These are phyloP conservation scores for Homarus gammarus DNA, from an alignment of 2,888 invertebrate genomes.

Conservation along the genomic window DNA sequence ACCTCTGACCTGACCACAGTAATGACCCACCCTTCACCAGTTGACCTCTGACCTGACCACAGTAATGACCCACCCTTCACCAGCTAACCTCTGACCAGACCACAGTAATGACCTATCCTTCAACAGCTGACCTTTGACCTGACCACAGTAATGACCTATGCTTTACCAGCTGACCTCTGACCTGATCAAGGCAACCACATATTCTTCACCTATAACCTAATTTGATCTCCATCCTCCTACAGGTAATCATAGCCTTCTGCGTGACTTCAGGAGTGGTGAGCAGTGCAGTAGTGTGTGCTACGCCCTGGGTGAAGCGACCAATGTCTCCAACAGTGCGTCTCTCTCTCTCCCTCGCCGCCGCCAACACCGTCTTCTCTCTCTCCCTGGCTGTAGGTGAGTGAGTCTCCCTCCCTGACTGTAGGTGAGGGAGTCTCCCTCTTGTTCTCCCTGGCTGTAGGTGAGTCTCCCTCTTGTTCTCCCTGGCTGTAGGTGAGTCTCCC, in stretches of 20 bases:
- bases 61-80: too few relatives aligned
- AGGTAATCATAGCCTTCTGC: conserved; percentile 50
- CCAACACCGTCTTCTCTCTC: conserved; percentile 59
- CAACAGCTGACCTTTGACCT: too few relatives aligned
- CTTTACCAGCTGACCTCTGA: too few relatives aligned
- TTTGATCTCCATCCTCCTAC: neutral
- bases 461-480: neutral
- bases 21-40: too few relatives aligned
- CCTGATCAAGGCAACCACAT: too few relatives aligned
- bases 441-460: neutral
- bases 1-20: too few relatives aligned
- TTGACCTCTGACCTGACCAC: too few relatives aligned
- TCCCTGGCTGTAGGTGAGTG: conserved; percentile 39
- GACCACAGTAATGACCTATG: too few relatives aligned
- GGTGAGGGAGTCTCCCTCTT: neutral
- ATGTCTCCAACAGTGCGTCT: conserved; percentile 68
- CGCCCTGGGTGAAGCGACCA: conserved; percentile 65
- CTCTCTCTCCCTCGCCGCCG: conserved; percentile 67
- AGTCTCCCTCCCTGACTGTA: neutral
- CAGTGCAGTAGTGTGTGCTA: conserved; percentile 53
- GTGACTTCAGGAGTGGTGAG: conserved; percentile 63
- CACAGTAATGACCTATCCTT: too few relatives aligned
- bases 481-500: too few relatives aligned
- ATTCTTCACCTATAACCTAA: too few relatives aligned
- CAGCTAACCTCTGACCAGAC: too few relatives aligned